Conservation (phyloP, 2,888 invertebrate genomes). For the Fragum fragum region DNA sequence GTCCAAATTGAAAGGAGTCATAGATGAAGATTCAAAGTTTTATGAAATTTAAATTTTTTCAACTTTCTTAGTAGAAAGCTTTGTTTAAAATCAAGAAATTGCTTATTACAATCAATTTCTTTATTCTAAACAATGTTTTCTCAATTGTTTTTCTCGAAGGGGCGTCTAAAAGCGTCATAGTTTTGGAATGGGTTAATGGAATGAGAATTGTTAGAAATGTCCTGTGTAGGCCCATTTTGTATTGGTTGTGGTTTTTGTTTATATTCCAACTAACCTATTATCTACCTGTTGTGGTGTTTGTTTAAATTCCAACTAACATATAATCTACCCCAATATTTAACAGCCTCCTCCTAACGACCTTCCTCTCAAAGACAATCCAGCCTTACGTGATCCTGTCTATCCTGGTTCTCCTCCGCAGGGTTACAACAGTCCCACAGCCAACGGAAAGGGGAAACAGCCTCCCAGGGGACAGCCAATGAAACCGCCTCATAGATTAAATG, state of each 20-base stretch:
- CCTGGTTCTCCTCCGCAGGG: constrained; percentile 67
- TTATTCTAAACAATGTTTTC: background rate
- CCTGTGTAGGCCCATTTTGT: too few species aligned
- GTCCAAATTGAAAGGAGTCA: too few species aligned
- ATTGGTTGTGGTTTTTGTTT: too few species aligned
- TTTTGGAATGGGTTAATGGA: too few species aligned
- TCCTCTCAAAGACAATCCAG: constrained; percentile 54
- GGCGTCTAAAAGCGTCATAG: too few species aligned
- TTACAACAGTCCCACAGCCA: constrained; percentile 59
- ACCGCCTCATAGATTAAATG: constrained; percentile 89
- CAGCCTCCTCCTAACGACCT: constrained; percentile 50
- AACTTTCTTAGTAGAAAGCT: too few species aligned
- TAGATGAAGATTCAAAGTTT: too few species aligned
- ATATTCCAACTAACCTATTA: too few species aligned
- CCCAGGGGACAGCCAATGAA: constrained; percentile 73
- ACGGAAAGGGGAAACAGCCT: constrained; percentile 48
- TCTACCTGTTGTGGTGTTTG: background rate
- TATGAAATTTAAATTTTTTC: too few species aligned
- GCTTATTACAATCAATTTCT: background rate
- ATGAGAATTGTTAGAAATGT: too few species aligned
- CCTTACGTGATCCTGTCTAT: constrained; percentile 63
- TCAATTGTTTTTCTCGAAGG: too few species aligned
- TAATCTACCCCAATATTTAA: constrained; percentile 1
- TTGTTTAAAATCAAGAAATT: background rate
- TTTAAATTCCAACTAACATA: constrained; percentile 5